Evolutionary conservation across 2,797 vertebrate species (phyloP).

Genomic region (Phrynocephalus vlangalii): DNA sequence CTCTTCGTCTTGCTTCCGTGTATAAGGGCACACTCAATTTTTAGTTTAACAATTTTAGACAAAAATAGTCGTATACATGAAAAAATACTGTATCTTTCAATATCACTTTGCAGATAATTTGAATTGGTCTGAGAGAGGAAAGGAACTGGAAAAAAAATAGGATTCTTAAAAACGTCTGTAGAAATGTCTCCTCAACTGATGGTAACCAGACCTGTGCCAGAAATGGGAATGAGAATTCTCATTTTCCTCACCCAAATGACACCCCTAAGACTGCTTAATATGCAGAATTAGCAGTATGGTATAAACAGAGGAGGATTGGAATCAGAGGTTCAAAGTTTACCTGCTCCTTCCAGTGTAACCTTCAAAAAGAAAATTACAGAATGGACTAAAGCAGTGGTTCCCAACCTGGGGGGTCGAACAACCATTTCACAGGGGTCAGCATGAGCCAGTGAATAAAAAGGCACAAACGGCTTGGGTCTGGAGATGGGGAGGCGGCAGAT

Average conservation of each 20-base stretch:
- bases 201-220: slow-evolving; percentile 25
- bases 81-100: slow-evolving; percentile 39
- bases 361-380: background rate
- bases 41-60: no score
- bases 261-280: background rate
- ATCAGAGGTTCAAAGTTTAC: no score
- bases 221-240: background rate
- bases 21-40: no score
- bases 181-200: slow-evolving; percentile 52
- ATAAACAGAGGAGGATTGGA: background rate
- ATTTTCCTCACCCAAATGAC: slow-evolving; percentile 8
- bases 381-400: no score
- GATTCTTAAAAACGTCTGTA: slow-evolving; percentile 34
- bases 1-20: no score
- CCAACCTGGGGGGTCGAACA: no score
- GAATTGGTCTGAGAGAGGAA: slow-evolving; percentile 34
- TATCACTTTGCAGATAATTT: slow-evolving; percentile 62
- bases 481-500: no score
- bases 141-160: slow-evolving; percentile 43
- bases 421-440: no score
- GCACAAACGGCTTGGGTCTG: no score
- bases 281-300: background rate
- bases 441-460: no score
- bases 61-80: no score
- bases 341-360: background rate